Evolutionary conservation across 2,888 invertebrate genomes (phyloP).

Genomic region (Tetrapedia diversipes): DNA sequence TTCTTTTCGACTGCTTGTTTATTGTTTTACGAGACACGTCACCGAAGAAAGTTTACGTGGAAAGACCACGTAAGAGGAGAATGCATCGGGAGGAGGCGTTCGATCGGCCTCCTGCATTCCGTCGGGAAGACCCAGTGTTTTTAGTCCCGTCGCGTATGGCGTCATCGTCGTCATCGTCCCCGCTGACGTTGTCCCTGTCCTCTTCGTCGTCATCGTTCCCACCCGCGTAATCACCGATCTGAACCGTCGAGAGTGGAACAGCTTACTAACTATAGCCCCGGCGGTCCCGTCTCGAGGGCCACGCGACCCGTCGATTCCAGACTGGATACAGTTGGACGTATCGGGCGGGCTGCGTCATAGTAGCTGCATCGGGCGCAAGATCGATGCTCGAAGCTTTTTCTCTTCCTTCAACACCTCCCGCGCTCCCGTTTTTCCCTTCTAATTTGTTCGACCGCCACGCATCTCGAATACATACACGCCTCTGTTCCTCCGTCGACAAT

Average conservation of each 20-base stretch:
- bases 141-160: conserved; percentile 37
- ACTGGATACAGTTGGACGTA: conserved; percentile 39
- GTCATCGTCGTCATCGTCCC: conserved; percentile 44
- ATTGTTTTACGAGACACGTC: conserved; percentile 39
- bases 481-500: conserved; percentile 23
- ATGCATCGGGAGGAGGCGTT: conserved; percentile 58
- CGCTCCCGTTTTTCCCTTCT: conserved; percentile 48
- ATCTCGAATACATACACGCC: conserved; percentile 34
- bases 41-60: conserved; percentile 52
- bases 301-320: conserved; percentile 42
- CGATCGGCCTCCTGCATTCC: conserved; percentile 67
- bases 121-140: conserved; percentile 63
- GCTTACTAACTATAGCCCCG: conserved; percentile 37
- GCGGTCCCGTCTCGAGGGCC: conserved; percentile 35
- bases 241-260: neutral
- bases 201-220: conserved; percentile 40
- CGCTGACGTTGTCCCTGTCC: conserved; percentile 45
- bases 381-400: conserved; percentile 68
- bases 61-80: conserved; percentile 41
- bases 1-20: conserved; percentile 21
- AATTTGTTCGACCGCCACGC: conserved; percentile 41
- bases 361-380: conserved; percentile 64
- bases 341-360: conserved; percentile 59
- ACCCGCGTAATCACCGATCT: conserved; percentile 8
- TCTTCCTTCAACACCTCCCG: conserved; percentile 57